Conservation (phyloP, 2,888 invertebrate species). For the Tetropium fuscum region DNA sequence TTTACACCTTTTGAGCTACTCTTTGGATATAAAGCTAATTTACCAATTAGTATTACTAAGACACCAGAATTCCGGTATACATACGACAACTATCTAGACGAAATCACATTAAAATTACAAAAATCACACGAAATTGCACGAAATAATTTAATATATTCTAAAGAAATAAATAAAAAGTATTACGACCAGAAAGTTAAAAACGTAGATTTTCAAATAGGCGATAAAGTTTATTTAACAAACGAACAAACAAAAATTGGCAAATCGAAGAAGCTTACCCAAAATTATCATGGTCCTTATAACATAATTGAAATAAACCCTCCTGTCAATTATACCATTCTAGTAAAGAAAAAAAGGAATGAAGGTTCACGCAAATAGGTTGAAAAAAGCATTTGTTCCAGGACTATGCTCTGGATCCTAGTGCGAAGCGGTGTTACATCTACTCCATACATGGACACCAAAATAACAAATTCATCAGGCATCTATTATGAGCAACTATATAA, state of each 20-base stretch:
- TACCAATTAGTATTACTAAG: conserved; percentile 18
- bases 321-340: conserved; percentile 30
- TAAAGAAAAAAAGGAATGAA: conserved; percentile 32
- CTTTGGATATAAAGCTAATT: conserved; percentile 19
- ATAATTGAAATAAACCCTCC: conserved; percentile 30
- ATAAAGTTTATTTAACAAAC: conserved; percentile 27
- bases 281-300: conserved; percentile 32
- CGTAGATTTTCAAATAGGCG: conserved; percentile 26
- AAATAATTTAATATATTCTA: conserved; percentile 36
- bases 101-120: conserved; percentile 41
- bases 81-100: conserved; percentile 44
- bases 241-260: conserved; percentile 25
- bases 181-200: conserved; percentile 40
- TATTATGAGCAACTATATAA: conserved; percentile 27
- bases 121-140: conserved; percentile 43
- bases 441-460: conserved; percentile 6
- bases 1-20: conserved; percentile 22
- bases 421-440: background rate
- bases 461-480: conserved; percentile 15
- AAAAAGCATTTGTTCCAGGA: conserved; percentile 36
- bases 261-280: conserved; percentile 33
- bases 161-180: conserved; percentile 45
- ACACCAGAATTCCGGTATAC: conserved; percentile 48
- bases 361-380: conserved; percentile 37
- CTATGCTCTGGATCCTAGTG: background rate